Conservation (phyloP, 2,113 vertebrate species). For the Gobio gobio region DNA sequence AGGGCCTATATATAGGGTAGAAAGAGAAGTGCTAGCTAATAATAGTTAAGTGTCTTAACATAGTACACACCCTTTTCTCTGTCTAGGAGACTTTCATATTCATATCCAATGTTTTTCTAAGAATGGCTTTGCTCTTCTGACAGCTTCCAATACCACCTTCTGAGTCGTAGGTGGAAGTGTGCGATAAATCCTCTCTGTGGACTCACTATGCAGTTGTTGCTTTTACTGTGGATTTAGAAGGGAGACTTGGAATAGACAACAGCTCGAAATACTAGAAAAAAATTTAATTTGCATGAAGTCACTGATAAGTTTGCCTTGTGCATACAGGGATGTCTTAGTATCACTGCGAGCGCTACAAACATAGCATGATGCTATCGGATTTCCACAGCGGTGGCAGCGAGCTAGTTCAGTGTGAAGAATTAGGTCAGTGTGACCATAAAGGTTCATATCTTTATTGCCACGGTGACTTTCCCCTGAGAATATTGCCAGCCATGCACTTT, state of each 20-base stretch:
- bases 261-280: background rate
- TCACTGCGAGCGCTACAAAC: background rate
- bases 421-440: constrained; percentile 44
- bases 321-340: background rate
- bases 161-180: constrained; percentile 29
- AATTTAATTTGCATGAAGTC: constrained; percentile 3
- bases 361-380: background rate
- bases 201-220: constrained; percentile 15
- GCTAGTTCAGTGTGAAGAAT: constrained; percentile 11
- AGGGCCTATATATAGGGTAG: constrained; percentile 11
- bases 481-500: constrained; percentile 50
- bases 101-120: background rate
- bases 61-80: background rate
- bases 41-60: constrained; percentile 25
- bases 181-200: constrained; percentile 4
- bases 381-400: background rate
- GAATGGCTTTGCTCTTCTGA: background rate
- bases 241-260: background rate
- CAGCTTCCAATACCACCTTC: constrained; percentile 22
- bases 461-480: constrained; percentile 46
- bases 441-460: constrained; percentile 32
- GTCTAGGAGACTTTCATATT: background rate
- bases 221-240: constrained; percentile 13
- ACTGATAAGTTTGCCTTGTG: background rate
- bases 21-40: background rate